Percentiles rank a stretch among this genome's conserved stretches.
Conservation (phyloP, 1,140 invertebrate genomes). For the Drosophila bocqueti region DNA sequence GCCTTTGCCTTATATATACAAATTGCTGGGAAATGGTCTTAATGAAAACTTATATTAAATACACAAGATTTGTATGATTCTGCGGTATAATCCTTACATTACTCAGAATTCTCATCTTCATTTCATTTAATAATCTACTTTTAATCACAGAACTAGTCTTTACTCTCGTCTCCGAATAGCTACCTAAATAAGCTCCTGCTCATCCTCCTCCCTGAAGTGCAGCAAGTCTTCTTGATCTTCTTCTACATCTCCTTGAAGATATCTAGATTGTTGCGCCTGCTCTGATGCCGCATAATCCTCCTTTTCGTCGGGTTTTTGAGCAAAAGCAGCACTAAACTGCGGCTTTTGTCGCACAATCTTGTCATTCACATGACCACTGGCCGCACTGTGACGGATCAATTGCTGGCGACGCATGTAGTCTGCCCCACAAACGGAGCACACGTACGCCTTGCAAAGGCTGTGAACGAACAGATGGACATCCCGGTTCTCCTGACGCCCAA, state of each 20-base stretch:
- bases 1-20: too few species aligned
- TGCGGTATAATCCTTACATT: neutral
- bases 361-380: conserved; percentile 89
- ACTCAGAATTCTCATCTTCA: neutral
- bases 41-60: neutral
- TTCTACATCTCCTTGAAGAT: neutral
- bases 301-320: neutral
- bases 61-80: neutral
- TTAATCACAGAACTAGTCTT: conserved; percentile 2
- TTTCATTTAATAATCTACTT: neutral
- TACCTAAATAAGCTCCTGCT: neutral
- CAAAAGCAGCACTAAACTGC: conserved; percentile 84
- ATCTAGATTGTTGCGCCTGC: neutral
- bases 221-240: too few species aligned
- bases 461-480: conserved; percentile 94
- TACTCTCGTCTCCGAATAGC: neutral
- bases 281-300: neutral
- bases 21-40: neutral
- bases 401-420: conserved; percentile 94
- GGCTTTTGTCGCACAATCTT: conserved; percentile 93
- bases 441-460: conserved; percentile 94
- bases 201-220: neutral
- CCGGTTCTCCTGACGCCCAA: conserved; percentile 93
- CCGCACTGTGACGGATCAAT: conserved; percentile 92
- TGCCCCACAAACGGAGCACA: conserved; percentile 91